These are phyloP conservation scores for Gastracanthus pulcherrimus DNA, from an alignment of 2,888 invertebrate genomes.

Conservation along the genomic window DNA sequence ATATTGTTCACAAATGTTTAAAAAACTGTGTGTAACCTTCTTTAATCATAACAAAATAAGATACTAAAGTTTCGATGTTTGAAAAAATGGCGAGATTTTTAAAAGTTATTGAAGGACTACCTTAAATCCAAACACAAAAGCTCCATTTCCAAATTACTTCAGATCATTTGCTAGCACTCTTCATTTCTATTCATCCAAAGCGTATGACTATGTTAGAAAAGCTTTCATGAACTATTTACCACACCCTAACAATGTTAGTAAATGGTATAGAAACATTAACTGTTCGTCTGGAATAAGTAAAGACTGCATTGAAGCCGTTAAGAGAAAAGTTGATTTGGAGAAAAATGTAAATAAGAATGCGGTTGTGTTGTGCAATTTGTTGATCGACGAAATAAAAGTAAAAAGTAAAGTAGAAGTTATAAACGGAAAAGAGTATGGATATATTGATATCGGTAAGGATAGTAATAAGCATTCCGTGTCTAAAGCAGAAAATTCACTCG, in stretches of 20 bases:
- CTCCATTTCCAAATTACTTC: constrained; percentile 29
- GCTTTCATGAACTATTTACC: constrained; percentile 45
- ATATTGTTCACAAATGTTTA: too few relatives aligned
- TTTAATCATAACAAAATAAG: too few relatives aligned
- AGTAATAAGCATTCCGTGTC: neutral
- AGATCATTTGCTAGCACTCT: constrained; percentile 44
- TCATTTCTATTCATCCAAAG: constrained; percentile 41
- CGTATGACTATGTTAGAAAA: constrained; percentile 42
- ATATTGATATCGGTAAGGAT: constrained; percentile 16
- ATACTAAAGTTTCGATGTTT: too few relatives aligned
- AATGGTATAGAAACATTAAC: constrained; percentile 42
- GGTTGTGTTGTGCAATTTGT: constrained; percentile 32
- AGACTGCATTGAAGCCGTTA: constrained; percentile 7
- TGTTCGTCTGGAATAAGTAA: constrained; percentile 41
- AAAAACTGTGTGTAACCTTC: too few relatives aligned
- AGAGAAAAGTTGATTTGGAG: neutral
- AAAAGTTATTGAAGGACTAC: too few relatives aligned
- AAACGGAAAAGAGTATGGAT: constrained; percentile 31
- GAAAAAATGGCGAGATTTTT: too few relatives aligned
- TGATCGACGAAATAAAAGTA: constrained; percentile 52
- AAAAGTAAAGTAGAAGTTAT: constrained; percentile 6
- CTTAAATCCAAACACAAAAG: neutral
- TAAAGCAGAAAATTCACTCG: constrained; percentile 41
- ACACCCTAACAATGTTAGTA: constrained; percentile 32
- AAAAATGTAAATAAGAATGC: neutral